Base-by-base conservation (phyloP, 2,888 invertebrate species). In the Drosophila tanythrix region DNA sequence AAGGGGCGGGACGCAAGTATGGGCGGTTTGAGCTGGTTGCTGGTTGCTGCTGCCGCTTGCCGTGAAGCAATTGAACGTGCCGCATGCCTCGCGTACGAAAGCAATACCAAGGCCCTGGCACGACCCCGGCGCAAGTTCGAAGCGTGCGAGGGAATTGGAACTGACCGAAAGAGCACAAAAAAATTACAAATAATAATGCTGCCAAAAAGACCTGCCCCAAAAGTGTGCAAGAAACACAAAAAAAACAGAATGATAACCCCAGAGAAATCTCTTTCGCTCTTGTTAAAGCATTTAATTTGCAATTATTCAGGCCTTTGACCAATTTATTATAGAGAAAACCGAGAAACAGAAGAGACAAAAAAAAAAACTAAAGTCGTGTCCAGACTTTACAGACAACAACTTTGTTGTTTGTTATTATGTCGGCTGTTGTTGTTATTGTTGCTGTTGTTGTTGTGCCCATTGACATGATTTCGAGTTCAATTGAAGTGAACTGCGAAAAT, bases 231-330 rank as follows among this genome's bases (percentile, higher is more conserved):
- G 58, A 66, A 48, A 57, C 11, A 25, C 21, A 1, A 35, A 25
- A 29, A 8, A 53, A 53, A 18, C 3, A 40, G 38, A 57, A 35
- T 62, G 67, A 67, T 58, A 61, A 46, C 43, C 52, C 38, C 29
- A 56, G 73, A 61, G 63, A 75, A 60, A 74, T 65, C 56, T 70
- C 50, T 60, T 27, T 51, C 50, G 56, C 48, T 67, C 62, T 61
- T 56, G 36, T 70, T 66, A 52, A 66, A 73, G 72, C 80, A 79
- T 77, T 76, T 80, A 76, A 82, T 73, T 83, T 69, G 81, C 84
- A 86, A 90, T 90, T 89, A 90, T 88, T 89, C 76, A 88, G 89
- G 86, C 88, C 88, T 88, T 88, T 86, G 89, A 86, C 82, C 90
- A 89, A 83, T 88, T 83, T 78, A 90, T 82, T 76, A 80, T 74